These are phyloP conservation scores for Stramonita haemastoma DNA, from an alignment of 2,888 invertebrate species.

Conservation along the genomic window DNA sequence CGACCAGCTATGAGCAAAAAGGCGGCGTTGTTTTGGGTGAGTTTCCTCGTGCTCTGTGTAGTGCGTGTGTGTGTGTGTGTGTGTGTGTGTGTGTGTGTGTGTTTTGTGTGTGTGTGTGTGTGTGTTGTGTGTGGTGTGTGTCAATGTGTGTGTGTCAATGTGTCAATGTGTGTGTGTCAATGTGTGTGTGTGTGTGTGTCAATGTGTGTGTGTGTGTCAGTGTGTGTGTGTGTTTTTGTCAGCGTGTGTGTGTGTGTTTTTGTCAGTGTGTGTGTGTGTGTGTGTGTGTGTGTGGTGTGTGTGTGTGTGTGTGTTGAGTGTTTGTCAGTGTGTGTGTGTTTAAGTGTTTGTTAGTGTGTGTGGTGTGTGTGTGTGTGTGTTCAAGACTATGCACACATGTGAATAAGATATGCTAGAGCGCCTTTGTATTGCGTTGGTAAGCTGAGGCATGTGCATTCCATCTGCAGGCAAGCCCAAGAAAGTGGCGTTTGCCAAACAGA, in stretches of 20 bases:
- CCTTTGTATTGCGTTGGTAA: too few species aligned
- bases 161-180: neutral
- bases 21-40: constrained; percentile 41
- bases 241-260: neutral
- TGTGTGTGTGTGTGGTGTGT: neutral
- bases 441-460: neutral
- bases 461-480: neutral
- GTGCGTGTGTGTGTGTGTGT: too few species aligned
- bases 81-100: too few species aligned
- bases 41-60: neutral
- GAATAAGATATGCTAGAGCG: too few species aligned
- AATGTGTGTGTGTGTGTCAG: neutral
- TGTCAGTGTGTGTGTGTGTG: neutral
- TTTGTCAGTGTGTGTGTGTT: neutral
- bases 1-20: constrained; percentile 61
- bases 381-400: too few species aligned
- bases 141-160: neutral
- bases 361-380: too few species aligned
- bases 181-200: neutral
- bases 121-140: neutral
- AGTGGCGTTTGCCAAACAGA: neutral
- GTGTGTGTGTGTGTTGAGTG: neutral
- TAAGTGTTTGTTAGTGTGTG: too few species aligned
- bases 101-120: neutral
- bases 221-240: too few species aligned